Percentiles rank a stretch among this genome's conserved stretches.
Evolutionary conservation across 2,113 vertebrate species (phyloP).

Genomic region (Tragelaphus imberbis): DNA sequence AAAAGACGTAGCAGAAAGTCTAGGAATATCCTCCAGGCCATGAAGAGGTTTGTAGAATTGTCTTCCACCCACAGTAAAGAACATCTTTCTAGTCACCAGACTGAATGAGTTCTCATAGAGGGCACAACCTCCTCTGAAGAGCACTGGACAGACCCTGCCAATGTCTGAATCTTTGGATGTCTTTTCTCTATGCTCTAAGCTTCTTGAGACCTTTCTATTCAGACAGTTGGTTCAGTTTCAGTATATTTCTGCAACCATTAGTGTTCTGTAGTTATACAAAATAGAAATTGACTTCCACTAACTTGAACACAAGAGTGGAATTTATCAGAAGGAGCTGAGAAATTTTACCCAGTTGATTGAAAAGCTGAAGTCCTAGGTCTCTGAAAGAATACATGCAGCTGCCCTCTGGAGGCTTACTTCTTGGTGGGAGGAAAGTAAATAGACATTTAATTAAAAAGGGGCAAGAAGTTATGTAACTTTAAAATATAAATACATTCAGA

Average conservation of each 20-base stretch:
- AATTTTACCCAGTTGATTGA: background rate
- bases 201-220: background rate
- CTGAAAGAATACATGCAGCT: background rate
- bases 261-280: background rate
- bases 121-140: background rate
- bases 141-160: background rate
- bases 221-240: background rate
- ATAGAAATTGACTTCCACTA: background rate
- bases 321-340: background rate
- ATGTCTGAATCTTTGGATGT: background rate
- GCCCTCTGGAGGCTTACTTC: background rate
- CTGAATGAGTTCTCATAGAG: background rate
- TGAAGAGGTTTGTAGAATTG: background rate
- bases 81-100: background rate
- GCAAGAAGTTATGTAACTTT: background rate
- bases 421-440: background rate
- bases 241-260: background rate
- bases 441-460: conserved; percentile 24
- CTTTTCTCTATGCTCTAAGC: background rate
- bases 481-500: background rate
- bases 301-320: background rate
- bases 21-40: background rate
- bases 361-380: background rate
- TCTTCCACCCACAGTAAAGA: background rate
- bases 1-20: background rate